A percentile compares a stretch with the other conserved stretches of the same genome.
Conservation (phyloP, 92 coral and sea anemone genomes). For the Palythoa grandis region DNA sequence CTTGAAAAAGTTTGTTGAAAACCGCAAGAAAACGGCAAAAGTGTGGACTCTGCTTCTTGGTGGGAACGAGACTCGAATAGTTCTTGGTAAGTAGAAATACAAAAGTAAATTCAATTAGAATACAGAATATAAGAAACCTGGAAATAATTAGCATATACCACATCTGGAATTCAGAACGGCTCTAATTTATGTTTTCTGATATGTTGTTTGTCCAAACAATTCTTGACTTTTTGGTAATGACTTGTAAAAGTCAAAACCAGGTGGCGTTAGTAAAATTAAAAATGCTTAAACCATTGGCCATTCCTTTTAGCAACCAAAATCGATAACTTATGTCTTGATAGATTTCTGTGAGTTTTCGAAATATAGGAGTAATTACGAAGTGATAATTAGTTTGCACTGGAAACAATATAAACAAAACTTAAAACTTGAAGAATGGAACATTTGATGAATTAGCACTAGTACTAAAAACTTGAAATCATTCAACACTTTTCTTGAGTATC, state of each 20-base stretch:
- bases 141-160: background rate
- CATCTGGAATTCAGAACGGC: background rate
- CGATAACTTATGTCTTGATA: background rate
- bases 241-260: too few relatives aligned
- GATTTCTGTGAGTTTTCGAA: background rate
- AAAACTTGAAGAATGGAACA: background rate
- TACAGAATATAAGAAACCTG: background rate
- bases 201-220: constrained; percentile 3
- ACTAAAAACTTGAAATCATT: too few relatives aligned
- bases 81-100: constrained; percentile 71
- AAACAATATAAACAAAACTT: background rate
- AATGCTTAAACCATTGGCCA: background rate
- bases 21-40: constrained; percentile 96
- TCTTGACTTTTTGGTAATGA: background rate
- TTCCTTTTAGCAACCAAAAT: background rate
- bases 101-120: too few relatives aligned
- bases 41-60: constrained; percentile 90
- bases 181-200: background rate
- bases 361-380: background rate
- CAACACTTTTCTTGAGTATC: too few relatives aligned
- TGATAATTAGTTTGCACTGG: background rate
- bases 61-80: constrained; percentile 88
- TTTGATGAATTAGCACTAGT: too few relatives aligned
- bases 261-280: background rate
- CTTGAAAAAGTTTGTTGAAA: constrained; percentile 93